These are phyloP conservation scores for Macrocentrus cingulum DNA, from an alignment of 1,140 invertebrate species.

Conservation along the genomic window DNA sequence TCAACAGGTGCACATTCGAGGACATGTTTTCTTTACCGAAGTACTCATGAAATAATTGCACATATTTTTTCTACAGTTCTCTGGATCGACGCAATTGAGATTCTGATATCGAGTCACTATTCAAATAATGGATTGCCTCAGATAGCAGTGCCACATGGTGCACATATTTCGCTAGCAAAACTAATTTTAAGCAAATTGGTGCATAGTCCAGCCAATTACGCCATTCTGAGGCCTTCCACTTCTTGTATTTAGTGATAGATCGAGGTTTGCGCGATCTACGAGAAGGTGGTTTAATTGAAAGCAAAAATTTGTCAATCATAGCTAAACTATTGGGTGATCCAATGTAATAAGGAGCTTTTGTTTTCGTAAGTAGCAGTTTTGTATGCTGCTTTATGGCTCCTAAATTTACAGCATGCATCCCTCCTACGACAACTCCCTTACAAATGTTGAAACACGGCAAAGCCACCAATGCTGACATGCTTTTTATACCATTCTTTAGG, in stretches of 20 bases:
- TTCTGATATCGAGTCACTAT: conserved; percentile 23
- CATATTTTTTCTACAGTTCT: conserved; percentile 20
- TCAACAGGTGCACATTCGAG: conserved; percentile 29
- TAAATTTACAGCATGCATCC: conserved; percentile 15
- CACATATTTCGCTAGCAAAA: conserved; percentile 24
- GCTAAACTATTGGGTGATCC: background rate
- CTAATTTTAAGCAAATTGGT: conserved; percentile 15
- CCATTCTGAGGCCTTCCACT: conserved; percentile 33
- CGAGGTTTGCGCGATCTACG: conserved; percentile 3
- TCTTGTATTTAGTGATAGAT: background rate
- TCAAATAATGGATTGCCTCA: conserved; percentile 24
- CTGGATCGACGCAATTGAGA: conserved; percentile 17
- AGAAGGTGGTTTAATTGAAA: conserved; percentile 20
- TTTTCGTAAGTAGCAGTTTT: background rate
- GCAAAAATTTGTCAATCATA: background rate
- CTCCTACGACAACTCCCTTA: conserved; percentile 3
- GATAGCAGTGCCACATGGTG: conserved; percentile 21
- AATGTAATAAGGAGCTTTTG: conserved; percentile 3
- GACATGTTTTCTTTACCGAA: conserved; percentile 27
- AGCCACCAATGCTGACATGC: background rate
- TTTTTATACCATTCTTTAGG: background rate
- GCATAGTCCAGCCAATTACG: conserved; percentile 24
- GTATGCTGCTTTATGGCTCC: conserved; percentile 14
- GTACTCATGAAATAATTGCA: conserved; percentile 8
- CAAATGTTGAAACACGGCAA: conserved; percentile 4